Evolutionary conservation across 2,888 invertebrate species (phyloP), one percentile per base, ranked within the genome.

Genomic region (Ganaspis brasiliensis): DNA sequence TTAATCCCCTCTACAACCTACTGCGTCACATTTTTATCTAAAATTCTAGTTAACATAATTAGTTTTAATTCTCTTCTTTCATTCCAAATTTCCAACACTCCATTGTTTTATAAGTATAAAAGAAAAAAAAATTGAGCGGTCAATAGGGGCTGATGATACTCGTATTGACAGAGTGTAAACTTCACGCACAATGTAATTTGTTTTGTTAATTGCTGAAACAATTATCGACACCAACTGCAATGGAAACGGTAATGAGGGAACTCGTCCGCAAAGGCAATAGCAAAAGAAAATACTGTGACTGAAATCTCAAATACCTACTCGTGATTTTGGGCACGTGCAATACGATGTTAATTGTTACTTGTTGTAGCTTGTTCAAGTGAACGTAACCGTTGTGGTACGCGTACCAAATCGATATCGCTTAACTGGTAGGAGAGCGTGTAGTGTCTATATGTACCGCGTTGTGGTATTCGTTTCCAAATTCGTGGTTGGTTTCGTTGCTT

Each of bases 371-470:
- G 78, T 80, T 80, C 76, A 80, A 78, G 73, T 78, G 76, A 59
- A 75, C 74, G 78, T 78, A 80, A 80, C 78, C 76, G 78, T 76
- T 80, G 80, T 78, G 75, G 78, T 76, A 78, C 78, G 76, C 78
- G 78, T 78, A 78, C 78, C 73, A 74, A 78, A 77, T 79, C 79
- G 76, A 79, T 79, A 79, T 74, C 73, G 73, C 75, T 75, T 77
- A 67, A 67, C 67, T 79, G 72, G 78, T 78, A 57, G 57, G 72
- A 56, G 73, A 75, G 67, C 63, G 76, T 73, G 74, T 35, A 35
- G 12, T 14, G 2, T 24, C 14, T 24, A 26, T n/a, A 57, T 57
- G n/a, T 12, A 76, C 74, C 63, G 52, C 71, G 73, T 72, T 49
- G 70, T 70, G 70, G 73, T 75, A 77, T 74, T 72, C 59, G 78